A percentile compares a stretch with the other conserved stretches of the same genome.
Evolutionary conservation across 2,888 invertebrate species (phyloP).

Genomic region (Aethes cnicana): DNA sequence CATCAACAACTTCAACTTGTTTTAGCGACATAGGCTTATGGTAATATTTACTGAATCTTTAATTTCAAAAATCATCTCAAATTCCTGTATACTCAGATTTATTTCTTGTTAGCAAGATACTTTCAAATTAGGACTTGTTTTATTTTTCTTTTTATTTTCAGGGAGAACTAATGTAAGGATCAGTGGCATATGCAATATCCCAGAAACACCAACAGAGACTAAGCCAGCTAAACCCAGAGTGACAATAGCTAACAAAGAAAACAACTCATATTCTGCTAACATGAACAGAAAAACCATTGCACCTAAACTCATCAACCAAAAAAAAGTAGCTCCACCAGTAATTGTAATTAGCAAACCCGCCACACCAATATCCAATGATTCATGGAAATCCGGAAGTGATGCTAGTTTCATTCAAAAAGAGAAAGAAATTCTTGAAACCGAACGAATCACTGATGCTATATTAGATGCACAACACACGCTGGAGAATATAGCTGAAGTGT

Average conservation of each 20-base stretch:
- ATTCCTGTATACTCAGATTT: too few species aligned
- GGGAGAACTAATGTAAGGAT: constrained; percentile 55
- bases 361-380: constrained; percentile 59
- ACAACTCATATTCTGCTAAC: constrained; percentile 40
- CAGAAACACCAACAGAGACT: constrained; percentile 56
- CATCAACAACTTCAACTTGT: too few species aligned
- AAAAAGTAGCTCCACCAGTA: constrained; percentile 30
- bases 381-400: constrained; percentile 65
- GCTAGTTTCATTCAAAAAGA: constrained; percentile 68
- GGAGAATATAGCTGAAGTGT: constrained; percentile 57
- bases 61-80: too few species aligned
- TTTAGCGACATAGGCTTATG: too few species aligned
- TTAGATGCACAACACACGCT: constrained; percentile 47
- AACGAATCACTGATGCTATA: constrained; percentile 46
- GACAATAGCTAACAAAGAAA: constrained; percentile 60
- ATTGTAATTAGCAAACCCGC: constrained; percentile 49
- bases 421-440: constrained; percentile 60
- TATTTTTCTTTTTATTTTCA: constrained; percentile 40
- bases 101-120: too few species aligned
- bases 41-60: too few species aligned
- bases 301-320: constrained; percentile 30
- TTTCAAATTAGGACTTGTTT: too few species aligned
- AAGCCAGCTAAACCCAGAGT: constrained; percentile 45
- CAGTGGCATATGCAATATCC: constrained; percentile 64
- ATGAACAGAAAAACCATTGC: constrained; percentile 34